Evolutionary conservation across 2,113 vertebrate species (phyloP).

Genomic region (Glaucomys volans): DNA sequence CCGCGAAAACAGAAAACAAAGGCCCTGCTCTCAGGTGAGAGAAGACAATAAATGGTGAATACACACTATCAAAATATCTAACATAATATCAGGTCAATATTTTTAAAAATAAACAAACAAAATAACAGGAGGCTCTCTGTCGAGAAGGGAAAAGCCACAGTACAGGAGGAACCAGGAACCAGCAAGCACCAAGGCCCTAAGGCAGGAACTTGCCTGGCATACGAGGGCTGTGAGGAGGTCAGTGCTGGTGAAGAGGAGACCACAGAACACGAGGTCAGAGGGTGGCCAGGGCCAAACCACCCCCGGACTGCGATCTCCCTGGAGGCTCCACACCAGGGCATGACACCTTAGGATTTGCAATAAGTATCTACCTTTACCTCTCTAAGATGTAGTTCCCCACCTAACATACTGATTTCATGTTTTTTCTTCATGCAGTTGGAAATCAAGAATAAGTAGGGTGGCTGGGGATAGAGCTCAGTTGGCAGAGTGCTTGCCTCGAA

Average conservation of each 20-base stretch:
- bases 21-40: background rate
- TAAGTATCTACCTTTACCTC: background rate
- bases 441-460: background rate
- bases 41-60: background rate
- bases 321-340: background rate
- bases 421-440: background rate
- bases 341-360: fast-evolving
- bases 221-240: background rate
- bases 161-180: background rate
- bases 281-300: background rate
- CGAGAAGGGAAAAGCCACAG: background rate
- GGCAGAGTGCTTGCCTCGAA: no score
- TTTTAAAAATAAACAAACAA: background rate
- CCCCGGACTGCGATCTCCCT: background rate
- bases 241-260: background rate
- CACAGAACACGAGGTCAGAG: background rate
- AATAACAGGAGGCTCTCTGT: background rate
- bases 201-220: background rate
- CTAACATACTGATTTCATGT: background rate
- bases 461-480: no score
- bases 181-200: background rate
- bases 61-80: background rate
- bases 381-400: background rate
- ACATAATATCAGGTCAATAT: background rate
- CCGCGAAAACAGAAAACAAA: no score